Percentiles rank a stretch among this genome's conserved stretches.
Conservation (phyloP, 1,140 invertebrate genomes). For the Charaxes varanes region DNA sequence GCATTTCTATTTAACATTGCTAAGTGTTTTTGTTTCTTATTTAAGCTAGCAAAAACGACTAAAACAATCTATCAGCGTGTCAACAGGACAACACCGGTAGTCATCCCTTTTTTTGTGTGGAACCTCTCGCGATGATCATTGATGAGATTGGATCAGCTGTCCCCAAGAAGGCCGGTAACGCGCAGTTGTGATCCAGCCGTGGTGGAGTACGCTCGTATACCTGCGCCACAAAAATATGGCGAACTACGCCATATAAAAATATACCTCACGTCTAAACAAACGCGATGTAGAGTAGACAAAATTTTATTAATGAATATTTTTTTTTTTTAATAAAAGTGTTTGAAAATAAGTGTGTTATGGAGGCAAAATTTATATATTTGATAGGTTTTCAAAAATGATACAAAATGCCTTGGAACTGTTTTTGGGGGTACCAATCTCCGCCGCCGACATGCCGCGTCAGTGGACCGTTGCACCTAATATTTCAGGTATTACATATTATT, state of each 20-base stretch:
- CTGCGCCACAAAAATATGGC: conserved; percentile 1
- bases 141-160: conserved; percentile 38
- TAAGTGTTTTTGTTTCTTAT: too few relatives aligned
- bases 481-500: conserved; percentile 43
- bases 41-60: too few relatives aligned
- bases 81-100: too few relatives aligned
- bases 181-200: conserved; percentile 41
- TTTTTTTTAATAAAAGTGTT: background rate
- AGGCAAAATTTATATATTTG: conserved; percentile 8
- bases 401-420: conserved; percentile 67
- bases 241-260: conserved; percentile 4
- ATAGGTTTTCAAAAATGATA: conserved; percentile 23
- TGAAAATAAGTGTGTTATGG: conserved; percentile 6
- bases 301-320: too few relatives aligned
- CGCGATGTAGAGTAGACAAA: too few relatives aligned
- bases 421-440: conserved; percentile 61
- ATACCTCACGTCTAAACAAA: too few relatives aligned
- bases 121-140: conserved; percentile 19
- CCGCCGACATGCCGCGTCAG: conserved; percentile 55
- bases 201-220: conserved; percentile 29
- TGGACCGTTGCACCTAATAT: conserved; percentile 47
- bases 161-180: conserved; percentile 10
- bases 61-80: too few relatives aligned
- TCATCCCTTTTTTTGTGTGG: conserved; percentile 1
- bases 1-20: too few relatives aligned